Evolutionary conservation across 1,140 invertebrate species (phyloP).

Genomic region (Physella acuta): DNA sequence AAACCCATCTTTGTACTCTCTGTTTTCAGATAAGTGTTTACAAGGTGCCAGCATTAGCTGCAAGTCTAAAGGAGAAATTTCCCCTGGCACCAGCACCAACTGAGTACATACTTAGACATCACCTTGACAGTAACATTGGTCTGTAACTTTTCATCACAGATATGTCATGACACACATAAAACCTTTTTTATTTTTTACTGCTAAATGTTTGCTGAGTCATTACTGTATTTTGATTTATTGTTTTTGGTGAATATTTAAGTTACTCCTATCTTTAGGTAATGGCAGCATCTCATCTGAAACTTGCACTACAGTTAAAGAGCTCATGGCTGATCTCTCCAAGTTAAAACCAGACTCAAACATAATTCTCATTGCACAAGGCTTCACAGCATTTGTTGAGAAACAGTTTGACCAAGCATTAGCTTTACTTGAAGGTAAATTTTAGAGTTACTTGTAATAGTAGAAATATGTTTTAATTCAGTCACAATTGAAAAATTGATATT

Average conservation of each 20-base stretch:
- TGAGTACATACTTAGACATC: constrained; percentile 27
- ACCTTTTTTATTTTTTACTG: too few relatives aligned
- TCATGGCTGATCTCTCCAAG: constrained; percentile 5
- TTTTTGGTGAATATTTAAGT: too few relatives aligned
- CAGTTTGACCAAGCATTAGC: constrained; percentile 27
- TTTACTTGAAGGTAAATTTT: constrained; percentile 27
- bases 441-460: too few relatives aligned
- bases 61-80: constrained; percentile 24
- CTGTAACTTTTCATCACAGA: background rate
- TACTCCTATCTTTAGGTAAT: too few relatives aligned
- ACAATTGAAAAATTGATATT: too few relatives aligned
- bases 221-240: too few relatives aligned
- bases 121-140: constrained; percentile 32
- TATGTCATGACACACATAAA: too few relatives aligned
- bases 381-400: constrained; percentile 19
- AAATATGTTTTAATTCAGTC: too few relatives aligned
- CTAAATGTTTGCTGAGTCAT: too few relatives aligned
- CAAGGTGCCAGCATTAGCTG: constrained; percentile 21
- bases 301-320: constrained; percentile 13
- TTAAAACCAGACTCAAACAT: background rate
- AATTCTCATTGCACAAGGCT: constrained; percentile 24
- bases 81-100: constrained; percentile 27
- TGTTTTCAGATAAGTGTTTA: constrained; percentile 23
- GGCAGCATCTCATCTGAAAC: background rate
- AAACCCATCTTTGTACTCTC: too few relatives aligned